Percentiles rank a stretch among this genome's conserved stretches.
phyloP scores from a whole-genome alignment of 2,113 vertebrate species.

The Engystomops pustulosus region DNA sequence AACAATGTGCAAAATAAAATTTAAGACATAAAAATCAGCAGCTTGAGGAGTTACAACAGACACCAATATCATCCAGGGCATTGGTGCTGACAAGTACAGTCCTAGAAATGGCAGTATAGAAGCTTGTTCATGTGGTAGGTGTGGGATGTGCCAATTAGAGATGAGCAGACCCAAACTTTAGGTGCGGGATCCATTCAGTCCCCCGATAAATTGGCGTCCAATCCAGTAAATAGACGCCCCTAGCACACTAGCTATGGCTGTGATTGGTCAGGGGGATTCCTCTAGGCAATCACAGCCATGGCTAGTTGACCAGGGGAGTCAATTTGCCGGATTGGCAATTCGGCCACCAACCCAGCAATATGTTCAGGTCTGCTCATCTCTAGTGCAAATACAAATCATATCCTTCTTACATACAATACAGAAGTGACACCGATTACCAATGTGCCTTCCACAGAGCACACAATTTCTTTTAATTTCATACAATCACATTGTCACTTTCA shows the following conservation, averaged over 20 bases:
- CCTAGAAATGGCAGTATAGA: slow-evolving; percentile 10
- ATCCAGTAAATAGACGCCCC: too few species aligned
- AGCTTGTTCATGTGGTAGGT: not conserved
- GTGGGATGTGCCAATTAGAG: not conserved
- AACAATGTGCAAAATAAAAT: slow-evolving; percentile 45
- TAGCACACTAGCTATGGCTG: too few species aligned
- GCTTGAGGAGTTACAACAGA: slow-evolving; percentile 26
- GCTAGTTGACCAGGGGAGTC: too few species aligned
- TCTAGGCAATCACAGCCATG: too few species aligned
- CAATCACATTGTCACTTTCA: slow-evolving; percentile 24
- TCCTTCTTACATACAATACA: too few species aligned
- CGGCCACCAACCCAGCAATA: too few species aligned
- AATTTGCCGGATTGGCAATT: too few species aligned
- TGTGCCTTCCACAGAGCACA: not conserved
- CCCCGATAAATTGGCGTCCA: too few species aligned
- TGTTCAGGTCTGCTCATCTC: too few species aligned
- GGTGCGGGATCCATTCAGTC: too few species aligned
- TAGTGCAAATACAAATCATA: slow-evolving; percentile 15
- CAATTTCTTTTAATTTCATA: not conserved
- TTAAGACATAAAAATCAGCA: slow-evolving; percentile 41
- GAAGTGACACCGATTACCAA: not conserved
- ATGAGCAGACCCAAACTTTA: too few species aligned
- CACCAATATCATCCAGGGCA: not conserved
- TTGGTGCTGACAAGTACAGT: not conserved
- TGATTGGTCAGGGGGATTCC: too few species aligned